Evolutionary conservation across 1,140 invertebrate species (phyloP), one percentile per base, ranked within the genome.

Genomic region (Anoplolepis gracilipes): DNA sequence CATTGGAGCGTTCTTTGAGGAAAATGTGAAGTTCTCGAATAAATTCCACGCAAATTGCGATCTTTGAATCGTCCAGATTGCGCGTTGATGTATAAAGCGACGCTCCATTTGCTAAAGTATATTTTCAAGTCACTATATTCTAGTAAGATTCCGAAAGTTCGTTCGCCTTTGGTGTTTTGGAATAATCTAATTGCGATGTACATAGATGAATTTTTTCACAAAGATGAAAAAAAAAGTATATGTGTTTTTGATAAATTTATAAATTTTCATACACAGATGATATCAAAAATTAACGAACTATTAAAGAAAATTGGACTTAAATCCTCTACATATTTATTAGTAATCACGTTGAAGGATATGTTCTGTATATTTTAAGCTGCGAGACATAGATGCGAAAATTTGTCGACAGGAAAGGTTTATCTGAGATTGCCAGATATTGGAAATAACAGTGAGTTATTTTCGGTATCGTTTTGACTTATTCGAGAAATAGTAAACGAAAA

Each of bases 11-110:
- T 61, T 78, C n/a, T 78, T 65, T 49, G 28, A 65, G 30, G 42
- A 49, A 78, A 19, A 49, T 39, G n/a, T 30, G 13, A 65, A 49
- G 11, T 65, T 30, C 39, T 65, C 30, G 39, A 77, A 77, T 78
- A 33, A 70, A 28, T 81, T 55, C 36, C 22, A n/a, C 25, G 8
- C 11, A 67, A 55, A 67, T 36, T 39, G 46, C 42, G 22, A 49
- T 39, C 39, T 25, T 8, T 46, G 39, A 46, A 70, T 70, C 7
- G 3, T 16, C 10, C 30, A 53, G n/a, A 67, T 28, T 70, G 76
- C 13, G n/a, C 22, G 10, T n/a, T 36, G 13, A 36, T 69, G 33
- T 19, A 57, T 13, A 7, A 81, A 70, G 67, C 2, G 3, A 57
- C 49, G 30, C n/a, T 67, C 42, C 42, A 33, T 75, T 75, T 70